A percentile compares a stretch with the other conserved stretches of the same genome.
Evolutionary conservation across 2,888 invertebrate genomes (phyloP).

Genomic region (Mylabris sibirica): DNA sequence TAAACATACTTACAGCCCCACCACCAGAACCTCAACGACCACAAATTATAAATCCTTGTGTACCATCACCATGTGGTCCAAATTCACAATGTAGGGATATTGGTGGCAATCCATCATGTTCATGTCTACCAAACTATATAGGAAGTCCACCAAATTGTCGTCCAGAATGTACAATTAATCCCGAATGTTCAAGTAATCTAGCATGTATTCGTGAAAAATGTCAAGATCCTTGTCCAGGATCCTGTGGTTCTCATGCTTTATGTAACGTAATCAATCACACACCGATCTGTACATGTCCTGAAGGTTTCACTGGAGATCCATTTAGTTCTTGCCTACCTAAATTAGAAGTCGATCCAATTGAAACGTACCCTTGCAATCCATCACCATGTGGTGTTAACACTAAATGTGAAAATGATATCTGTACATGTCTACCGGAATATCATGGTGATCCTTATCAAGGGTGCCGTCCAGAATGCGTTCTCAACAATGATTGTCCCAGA

Average conservation of each 20-base stretch:
- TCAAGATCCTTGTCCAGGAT: constrained; percentile 69
- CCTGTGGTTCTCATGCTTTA: constrained; percentile 69
- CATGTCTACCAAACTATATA: constrained; percentile 66
- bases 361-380: constrained; percentile 62
- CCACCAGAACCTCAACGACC: constrained; percentile 43
- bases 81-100: constrained; percentile 78
- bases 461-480: constrained; percentile 83
- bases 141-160: constrained; percentile 72
- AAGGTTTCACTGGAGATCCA: constrained; percentile 70
- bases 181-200: constrained; percentile 67
- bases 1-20: constrained; percentile 43
- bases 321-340: constrained; percentile 66
- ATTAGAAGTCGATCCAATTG: constrained; percentile 52
- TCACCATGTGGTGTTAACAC: constrained; percentile 77
- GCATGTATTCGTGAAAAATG: constrained; percentile 69
- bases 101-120: constrained; percentile 66
- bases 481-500: constrained; percentile 76
- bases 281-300: constrained; percentile 72
- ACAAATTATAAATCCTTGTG: constrained; percentile 65
- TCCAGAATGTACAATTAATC: constrained; percentile 71
- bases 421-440: constrained; percentile 76
- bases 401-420: constrained; percentile 72
- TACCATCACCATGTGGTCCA: constrained; percentile 82
- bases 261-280: constrained; percentile 74
- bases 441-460: constrained; percentile 80